Base-by-base conservation (phyloP, 2,113 vertebrate genomes). In the Asarcornis scutulata region DNA sequence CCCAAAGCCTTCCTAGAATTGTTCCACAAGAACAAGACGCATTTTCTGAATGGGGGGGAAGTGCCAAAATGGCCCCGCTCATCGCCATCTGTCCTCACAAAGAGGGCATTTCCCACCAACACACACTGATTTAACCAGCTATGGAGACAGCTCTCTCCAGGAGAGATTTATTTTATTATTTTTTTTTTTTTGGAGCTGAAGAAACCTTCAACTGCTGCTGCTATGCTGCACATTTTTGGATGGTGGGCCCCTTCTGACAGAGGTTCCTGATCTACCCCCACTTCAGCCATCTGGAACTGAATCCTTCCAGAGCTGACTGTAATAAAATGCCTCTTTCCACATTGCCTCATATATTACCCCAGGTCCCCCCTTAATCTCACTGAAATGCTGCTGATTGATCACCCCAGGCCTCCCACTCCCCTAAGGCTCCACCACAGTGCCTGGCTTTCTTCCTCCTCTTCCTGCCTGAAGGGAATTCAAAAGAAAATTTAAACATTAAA, bases 321-420 rank as follows among this genome's bases (percentile, higher is more conserved):
- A 82, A 82, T 77, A 83, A 82, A 85, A 78, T 64, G 77, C 55
- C 22, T 63, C 40, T 82, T 89, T 74, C 68, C 32, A 6, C 72
- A 84, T 53, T 75, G 60, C 38, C 68, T 96, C 72, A 80, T 83
- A 66, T 76, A 90, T 84, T 72, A 74, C 22, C 55, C 63, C 63
- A 8, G 5, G 38, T 84, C 85, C 40, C 18, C 64, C 75, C 77
- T 88, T 67, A 67, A 73, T 66, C 27, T 68, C 62, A 26, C 80
- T 80, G 79, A 56, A 84, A 17, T 6, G 3, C 36, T 82, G 83
- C 29, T 94, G 80, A 94, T 93, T 94, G 77, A 87, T 83, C 38
- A 79, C 73, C 36, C 38, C 74, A 75, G 34, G 59, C n/a, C 50
- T 88, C 86, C 55, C 48, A 71, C 27, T 91, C 59, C 77, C 82